Evolutionary conservation across 2,888 invertebrate species (phyloP).

Genomic region (Thalpophila matura): DNA sequence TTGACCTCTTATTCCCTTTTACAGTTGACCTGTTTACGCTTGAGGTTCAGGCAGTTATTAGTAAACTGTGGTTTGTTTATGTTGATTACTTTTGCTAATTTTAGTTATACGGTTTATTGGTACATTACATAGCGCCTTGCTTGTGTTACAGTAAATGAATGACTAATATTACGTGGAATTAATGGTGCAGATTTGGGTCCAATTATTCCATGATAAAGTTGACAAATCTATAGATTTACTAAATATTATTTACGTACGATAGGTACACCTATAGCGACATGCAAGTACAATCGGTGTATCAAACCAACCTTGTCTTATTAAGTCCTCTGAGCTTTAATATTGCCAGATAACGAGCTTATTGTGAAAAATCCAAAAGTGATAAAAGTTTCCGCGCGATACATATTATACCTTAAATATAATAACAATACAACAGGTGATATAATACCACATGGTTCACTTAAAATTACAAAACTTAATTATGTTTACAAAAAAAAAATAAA

Average conservation of each 20-base stretch:
- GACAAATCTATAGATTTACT: too few species aligned
- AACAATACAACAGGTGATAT: not conserved
- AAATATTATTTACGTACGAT: too few species aligned
- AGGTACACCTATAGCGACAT: too few species aligned
- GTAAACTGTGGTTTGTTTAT: slow-evolving; percentile 14
- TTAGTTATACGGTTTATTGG: slow-evolving; percentile 9
- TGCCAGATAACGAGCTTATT: too few species aligned
- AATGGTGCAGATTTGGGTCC: too few species aligned
- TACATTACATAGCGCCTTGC: not conserved
- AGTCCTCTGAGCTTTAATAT: too few species aligned
- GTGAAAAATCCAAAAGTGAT: too few species aligned
- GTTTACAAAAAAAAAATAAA: slow-evolving; percentile 17
- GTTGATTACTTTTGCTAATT: slow-evolving; percentile 14
- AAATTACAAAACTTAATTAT: slow-evolving; percentile 7
- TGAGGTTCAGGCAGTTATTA: slow-evolving; percentile 26
- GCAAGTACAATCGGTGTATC: too few species aligned
- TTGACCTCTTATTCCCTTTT: not conserved
- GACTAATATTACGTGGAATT: not conserved
- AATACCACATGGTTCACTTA: not conserved
- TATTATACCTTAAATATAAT: not conserved
- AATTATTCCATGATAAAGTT: too few species aligned
- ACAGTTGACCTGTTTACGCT: slow-evolving; percentile 1
- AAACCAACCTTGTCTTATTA: too few species aligned
- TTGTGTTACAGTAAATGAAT: not conserved
- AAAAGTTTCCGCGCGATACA: not conserved